Base-by-base conservation (phyloP, 2,888 invertebrate species). In the Conus canariensis region DNA sequence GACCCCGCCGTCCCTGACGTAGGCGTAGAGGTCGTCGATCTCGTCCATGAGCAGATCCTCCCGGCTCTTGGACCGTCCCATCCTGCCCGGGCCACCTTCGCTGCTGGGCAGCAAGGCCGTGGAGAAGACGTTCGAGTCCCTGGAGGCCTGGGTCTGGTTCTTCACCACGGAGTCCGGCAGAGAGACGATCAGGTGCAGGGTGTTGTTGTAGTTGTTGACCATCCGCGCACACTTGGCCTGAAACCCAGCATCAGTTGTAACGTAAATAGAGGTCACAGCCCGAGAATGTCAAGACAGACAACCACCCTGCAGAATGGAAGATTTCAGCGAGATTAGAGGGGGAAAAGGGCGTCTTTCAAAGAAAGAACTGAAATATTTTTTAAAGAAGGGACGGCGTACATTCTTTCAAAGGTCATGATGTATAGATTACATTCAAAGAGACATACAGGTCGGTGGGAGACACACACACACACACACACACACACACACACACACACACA, bases 11-110 rank as follows among this genome's bases (percentile, higher is more conserved):
- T 99, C 99, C 92, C 99, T 97, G 0, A 99, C 98, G 96, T 99
- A 99, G 96, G 99, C 98, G 96, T 99, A 99, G 93, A 99, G 98
- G 96, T 99, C 98, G 97, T 99, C 99, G 93, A 99, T 98, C 96
- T 99, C 99, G 94, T 99, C 98, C 91, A 95, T 94, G 22, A 96
- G 92, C 56, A 95, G 92, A 96, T 99, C 98, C 95, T 98, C 98
- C 95, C 98, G 98, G 56, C 95, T 94, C 74, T 92, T 94, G 9
- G 95, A 93, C 16, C 94, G 92, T 87, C 93, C 92, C 22, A 9
- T 22, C 22, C 22, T 56, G 82, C 56, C 7, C 10, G 19, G 19
- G 77, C 14, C 30, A 30, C 19, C 25, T 0, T 22, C 60, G 45
- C 16, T 19, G 59, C n/a, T 16, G 16, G 45, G 14, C 58, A 30